phyloP scores from a whole-genome alignment of 2,797 vertebrate genomes.

The Neoniphon sammara region DNA sequence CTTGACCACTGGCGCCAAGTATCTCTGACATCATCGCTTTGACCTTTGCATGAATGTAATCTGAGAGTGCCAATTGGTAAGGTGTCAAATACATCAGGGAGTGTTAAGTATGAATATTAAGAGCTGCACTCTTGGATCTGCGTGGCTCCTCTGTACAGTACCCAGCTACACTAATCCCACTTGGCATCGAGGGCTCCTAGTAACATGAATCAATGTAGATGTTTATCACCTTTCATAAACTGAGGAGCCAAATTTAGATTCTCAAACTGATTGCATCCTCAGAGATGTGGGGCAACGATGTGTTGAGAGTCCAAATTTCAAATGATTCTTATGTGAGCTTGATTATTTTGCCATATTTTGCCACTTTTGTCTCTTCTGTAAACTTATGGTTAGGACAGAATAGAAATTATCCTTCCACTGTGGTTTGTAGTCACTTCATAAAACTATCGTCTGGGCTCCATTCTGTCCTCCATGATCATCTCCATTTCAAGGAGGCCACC shows the following conservation, averaged over 20 bases:
- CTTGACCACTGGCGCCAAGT: constrained; percentile 29
- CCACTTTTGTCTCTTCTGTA: no score
- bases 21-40: constrained; percentile 65
- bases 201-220: constrained; percentile 42
- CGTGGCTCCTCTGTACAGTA: constrained; percentile 38
- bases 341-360: not conserved
- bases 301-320: not conserved
- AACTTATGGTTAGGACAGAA: not conserved
- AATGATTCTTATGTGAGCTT: not conserved
- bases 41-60: constrained; percentile 66
- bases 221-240: constrained; percentile 33
- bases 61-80: constrained; percentile 59
- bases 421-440: constrained; percentile 27
- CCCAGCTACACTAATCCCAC: constrained; percentile 47
- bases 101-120: constrained; percentile 49
- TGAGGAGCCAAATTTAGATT: constrained; percentile 20
- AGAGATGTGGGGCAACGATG: not conserved
- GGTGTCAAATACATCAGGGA: constrained; percentile 60
- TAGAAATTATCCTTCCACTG: not conserved
- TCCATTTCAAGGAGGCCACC: constrained; percentile 51
- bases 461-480: constrained; percentile 50
- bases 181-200: constrained; percentile 39
- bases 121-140: constrained; percentile 44
- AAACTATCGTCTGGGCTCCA: constrained; percentile 41
- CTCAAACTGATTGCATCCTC: constrained; percentile 9